A percentile compares a stretch with the other conserved stretches of the same genome.
Conservation (phyloP, 2,888 invertebrate genomes). For the Thumatha senex region DNA sequence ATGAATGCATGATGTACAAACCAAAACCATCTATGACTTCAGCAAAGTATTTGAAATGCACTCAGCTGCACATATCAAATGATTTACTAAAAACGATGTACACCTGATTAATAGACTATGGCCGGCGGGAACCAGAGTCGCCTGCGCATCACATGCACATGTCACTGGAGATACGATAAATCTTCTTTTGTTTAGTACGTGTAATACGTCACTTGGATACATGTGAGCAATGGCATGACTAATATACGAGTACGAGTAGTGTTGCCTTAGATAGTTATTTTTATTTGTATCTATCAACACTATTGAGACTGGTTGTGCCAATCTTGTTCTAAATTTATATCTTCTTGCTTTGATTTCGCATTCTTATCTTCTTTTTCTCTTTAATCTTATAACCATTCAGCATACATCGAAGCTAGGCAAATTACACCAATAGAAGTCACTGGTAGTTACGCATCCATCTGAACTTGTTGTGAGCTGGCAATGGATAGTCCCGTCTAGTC, state of each 20-base stretch:
- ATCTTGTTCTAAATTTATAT: no score
- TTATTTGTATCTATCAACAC: not conserved
- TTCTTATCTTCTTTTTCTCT: no score
- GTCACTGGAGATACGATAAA: conserved; percentile 65
- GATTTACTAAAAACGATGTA: conserved; percentile 32
- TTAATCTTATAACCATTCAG: no score
- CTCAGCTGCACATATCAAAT: conserved; percentile 39
- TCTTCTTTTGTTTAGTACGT: conserved; percentile 68
- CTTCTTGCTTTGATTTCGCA: no score
- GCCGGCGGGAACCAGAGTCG: conserved; percentile 51
- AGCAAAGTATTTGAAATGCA: conserved; percentile 17
- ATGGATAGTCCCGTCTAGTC: no score
- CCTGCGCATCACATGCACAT: conserved; percentile 48
- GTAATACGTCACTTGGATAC: conserved; percentile 47
- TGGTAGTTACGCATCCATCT: no score
- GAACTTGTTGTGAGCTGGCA: no score
- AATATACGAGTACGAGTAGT: conserved; percentile 14
- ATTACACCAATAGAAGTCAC: no score
- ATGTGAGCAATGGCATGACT: conserved; percentile 27
- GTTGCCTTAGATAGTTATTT: not conserved
- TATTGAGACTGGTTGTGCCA: not conserved
- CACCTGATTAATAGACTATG: conserved; percentile 60
- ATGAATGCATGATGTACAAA: not conserved
- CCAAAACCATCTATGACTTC: not conserved
- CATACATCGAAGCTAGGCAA: no score